phyloP scores from a whole-genome alignment of 2,797 vertebrate species.

The Takifugu rubripes region DNA sequence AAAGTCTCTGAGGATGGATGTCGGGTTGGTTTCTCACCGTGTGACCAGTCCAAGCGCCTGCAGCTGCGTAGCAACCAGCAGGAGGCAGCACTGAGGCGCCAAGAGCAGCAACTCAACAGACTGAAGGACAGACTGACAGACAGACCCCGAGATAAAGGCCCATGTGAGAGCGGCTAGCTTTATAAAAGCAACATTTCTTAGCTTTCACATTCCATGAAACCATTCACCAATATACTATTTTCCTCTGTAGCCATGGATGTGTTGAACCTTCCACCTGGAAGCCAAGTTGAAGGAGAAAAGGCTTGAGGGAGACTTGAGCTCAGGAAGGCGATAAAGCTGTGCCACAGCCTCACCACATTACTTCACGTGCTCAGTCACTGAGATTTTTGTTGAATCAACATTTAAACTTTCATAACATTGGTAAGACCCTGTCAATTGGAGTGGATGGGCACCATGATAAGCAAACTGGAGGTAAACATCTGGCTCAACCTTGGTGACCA shows the following conservation, averaged over 20 bases:
- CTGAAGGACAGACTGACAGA: conserved; percentile 69
- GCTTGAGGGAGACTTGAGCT: conserved; percentile 29
- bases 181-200: neutral
- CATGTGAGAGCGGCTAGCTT: conserved; percentile 48
- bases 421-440: conserved; percentile 40
- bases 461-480: conserved; percentile 19
- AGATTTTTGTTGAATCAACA: no score
- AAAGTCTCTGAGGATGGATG: neutral
- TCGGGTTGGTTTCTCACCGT: neutral
- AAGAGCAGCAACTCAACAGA: conserved; percentile 62
- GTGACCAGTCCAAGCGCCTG: conserved; percentile 49
- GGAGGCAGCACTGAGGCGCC: conserved; percentile 60
- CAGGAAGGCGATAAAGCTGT: conserved; percentile 70
- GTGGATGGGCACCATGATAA: conserved; percentile 16
- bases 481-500: conserved; percentile 67
- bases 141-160: conserved; percentile 46
- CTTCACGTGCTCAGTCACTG: conserved; percentile 58
- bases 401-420: neutral
- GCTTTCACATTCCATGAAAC: neutral
- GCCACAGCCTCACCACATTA: conserved; percentile 67
- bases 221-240: neutral
- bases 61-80: conserved; percentile 68
- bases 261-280: conserved; percentile 56
- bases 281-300: conserved; percentile 36
- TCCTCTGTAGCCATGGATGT: conserved; percentile 67